Conservation (phyloP, 2,113 vertebrate species). For the Macrotis lagotis region DNA sequence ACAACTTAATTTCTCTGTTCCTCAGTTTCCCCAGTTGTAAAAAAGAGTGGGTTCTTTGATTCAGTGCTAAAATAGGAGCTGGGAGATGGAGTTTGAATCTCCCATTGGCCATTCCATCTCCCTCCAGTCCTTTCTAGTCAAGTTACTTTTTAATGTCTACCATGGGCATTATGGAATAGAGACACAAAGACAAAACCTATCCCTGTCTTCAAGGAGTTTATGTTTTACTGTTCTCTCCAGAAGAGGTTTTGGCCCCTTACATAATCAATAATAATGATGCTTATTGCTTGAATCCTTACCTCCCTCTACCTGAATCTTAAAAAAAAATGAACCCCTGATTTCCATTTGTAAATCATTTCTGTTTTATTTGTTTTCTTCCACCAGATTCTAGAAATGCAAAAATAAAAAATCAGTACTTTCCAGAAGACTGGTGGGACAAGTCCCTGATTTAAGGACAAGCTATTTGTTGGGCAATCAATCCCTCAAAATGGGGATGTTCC, state of each 20-base stretch:
- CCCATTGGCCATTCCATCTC: neutral
- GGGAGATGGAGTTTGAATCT: neutral
- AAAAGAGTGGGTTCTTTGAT: neutral
- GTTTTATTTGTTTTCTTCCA: neutral
- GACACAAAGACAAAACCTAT: neutral
- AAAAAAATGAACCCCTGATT: constrained; percentile 15
- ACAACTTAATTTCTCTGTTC: neutral
- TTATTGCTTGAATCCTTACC: neutral
- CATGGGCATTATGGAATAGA: neutral
- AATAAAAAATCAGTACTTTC: neutral
- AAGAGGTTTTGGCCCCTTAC: neutral
- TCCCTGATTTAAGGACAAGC: constrained; percentile 6
- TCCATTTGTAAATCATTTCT: neutral
- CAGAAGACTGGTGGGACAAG: neutral
- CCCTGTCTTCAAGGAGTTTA: neutral
- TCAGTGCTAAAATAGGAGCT: neutral
- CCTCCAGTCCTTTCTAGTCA: neutral
- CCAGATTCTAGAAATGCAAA: constrained; percentile 14
- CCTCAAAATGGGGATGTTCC: neutral
- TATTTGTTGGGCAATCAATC: neutral
- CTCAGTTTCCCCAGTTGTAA: neutral
- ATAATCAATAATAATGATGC: neutral
- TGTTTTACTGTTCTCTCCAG: neutral
- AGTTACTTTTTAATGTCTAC: neutral
- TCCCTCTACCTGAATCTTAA: neutral